Conservation (phyloP, 1,140 invertebrate species). For the Apis florea region DNA sequence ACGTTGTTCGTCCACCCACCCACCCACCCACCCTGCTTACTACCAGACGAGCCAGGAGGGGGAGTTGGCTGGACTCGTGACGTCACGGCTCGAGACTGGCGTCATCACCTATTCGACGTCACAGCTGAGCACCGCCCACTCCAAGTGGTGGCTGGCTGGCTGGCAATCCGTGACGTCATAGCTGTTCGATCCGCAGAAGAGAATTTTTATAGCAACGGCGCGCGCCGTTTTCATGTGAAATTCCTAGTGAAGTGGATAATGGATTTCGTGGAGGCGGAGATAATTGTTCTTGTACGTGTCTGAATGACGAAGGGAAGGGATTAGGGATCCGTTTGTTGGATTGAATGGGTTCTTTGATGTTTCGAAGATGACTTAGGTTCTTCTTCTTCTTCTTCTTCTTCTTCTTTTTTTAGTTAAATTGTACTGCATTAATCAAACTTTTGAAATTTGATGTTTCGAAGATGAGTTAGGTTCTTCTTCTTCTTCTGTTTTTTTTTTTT, state of each 20-base stretch:
- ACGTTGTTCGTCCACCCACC: neutral
- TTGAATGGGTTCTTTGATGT: neutral
- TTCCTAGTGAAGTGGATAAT: neutral
- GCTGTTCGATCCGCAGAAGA: neutral
- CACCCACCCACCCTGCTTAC: neutral
- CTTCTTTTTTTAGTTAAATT: too few species aligned
- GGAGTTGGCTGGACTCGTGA: neutral
- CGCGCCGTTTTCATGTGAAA: neutral
- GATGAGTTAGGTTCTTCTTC: neutral
- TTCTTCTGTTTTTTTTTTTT: too few species aligned
- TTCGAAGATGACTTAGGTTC: neutral
- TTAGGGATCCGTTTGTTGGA: neutral
- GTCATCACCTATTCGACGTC: constrained; percentile 23
- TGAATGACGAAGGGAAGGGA: neutral
- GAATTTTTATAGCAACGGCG: neutral
- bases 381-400: too few species aligned
- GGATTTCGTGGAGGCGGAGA: neutral
- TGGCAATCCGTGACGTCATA: constrained; percentile 12
- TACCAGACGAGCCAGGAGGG: neutral
- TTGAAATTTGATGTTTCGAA: neutral
- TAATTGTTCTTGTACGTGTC: neutral
- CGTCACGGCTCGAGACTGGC: neutral
- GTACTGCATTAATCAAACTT: too few species aligned
- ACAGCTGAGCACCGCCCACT: neutral
- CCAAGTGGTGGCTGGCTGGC: neutral